Conservation (phyloP, 2,797 vertebrate genomes). For the Ctenopoma kingsleyae region DNA sequence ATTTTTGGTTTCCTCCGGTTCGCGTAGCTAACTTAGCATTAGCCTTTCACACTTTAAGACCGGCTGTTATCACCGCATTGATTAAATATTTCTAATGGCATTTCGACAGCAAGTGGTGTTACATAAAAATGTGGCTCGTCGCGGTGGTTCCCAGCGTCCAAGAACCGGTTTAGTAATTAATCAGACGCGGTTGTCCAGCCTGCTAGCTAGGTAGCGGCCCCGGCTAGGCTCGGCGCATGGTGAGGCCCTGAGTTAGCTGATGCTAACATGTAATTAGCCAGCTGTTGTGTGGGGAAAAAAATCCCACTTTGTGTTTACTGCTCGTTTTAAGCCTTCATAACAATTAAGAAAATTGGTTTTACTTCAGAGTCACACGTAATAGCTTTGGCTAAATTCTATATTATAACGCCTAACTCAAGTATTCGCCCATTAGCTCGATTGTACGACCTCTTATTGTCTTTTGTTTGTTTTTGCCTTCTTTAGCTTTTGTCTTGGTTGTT, state of each 20-base stretch:
- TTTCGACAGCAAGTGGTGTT: not conserved
- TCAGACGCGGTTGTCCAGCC: not conserved
- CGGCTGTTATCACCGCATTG: too few relatives aligned
- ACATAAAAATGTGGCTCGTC: accelerated
- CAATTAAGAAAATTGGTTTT: accelerated
- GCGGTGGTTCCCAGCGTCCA: accelerated
- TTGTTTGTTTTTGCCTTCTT: slow-evolving; percentile 27
- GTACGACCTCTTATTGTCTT: slow-evolving; percentile 16
- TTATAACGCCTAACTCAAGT: not conserved
- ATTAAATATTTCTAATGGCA: not conserved
- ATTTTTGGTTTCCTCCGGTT: slow-evolving; percentile 18
- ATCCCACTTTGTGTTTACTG: accelerated
- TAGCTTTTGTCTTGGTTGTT: not conserved
- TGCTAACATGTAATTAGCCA: slow-evolving; percentile 53
- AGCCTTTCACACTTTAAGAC: not conserved
- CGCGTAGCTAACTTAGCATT: slow-evolving; percentile 14
- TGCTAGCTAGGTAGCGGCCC: slow-evolving; percentile 34
- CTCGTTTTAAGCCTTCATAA: accelerated
- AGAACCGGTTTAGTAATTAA: accelerated
- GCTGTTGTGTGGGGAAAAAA: not conserved
- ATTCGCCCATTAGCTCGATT: not conserved
- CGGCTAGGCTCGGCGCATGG: slow-evolving; percentile 71
- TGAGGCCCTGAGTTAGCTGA: slow-evolving; percentile 56
- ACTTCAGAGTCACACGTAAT: accelerated
- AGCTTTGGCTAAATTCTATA: accelerated